phyloP scores from a whole-genome alignment of 2,797 vertebrate species.

The Dendrocincla fuliginosa region DNA sequence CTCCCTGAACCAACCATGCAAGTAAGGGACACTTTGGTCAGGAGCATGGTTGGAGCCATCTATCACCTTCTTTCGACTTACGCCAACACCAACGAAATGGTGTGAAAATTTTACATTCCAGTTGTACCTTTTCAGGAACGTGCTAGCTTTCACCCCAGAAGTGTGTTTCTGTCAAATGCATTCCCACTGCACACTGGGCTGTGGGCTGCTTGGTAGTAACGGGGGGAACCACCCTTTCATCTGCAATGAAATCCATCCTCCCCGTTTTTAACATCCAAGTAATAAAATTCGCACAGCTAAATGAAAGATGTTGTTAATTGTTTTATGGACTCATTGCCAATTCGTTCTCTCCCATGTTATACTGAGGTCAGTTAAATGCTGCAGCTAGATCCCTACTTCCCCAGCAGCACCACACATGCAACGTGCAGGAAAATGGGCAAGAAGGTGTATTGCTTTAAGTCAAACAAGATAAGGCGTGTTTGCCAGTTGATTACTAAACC shows the following conservation, averaged over 20 bases:
- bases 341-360: not conserved
- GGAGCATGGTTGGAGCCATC: not conserved
- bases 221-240: not conserved
- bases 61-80: not conserved
- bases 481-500: slow-evolving; percentile 51
- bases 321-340: not conserved
- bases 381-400: not conserved
- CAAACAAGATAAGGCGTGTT: not conserved
- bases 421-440: not conserved
- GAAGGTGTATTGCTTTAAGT: slow-evolving; percentile 14
- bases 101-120: not conserved
- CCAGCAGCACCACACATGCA: not conserved
- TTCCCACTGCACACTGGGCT: not conserved
- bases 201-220: not conserved
- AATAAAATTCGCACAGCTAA: slow-evolving; percentile 65
- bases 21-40: not conserved
- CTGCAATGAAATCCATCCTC: slow-evolving; percentile 30
- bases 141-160: not conserved
- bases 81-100: accelerated
- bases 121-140: not conserved
- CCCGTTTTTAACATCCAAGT: not conserved
- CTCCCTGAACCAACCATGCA: not conserved
- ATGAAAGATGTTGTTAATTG: slow-evolving; percentile 67
- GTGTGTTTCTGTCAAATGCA: not conserved
- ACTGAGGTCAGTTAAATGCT: not conserved